Conservation (phyloP, 2,113 vertebrate species). For the Callipepla californica region DNA sequence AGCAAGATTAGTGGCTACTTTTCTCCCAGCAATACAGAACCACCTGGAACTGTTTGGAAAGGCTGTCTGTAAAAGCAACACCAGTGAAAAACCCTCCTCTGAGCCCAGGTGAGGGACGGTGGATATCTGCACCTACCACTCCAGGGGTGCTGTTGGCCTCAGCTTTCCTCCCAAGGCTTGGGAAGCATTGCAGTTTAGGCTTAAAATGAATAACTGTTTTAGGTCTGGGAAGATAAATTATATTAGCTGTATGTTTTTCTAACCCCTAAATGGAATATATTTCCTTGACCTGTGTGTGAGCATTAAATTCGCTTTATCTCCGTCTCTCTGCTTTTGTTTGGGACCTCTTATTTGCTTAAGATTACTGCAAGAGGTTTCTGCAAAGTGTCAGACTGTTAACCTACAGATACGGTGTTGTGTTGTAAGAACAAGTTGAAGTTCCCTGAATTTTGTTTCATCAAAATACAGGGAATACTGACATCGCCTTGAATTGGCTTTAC, state of each 20-base stretch:
- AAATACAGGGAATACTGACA: neutral
- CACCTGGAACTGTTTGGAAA: neutral
- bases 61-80: neutral
- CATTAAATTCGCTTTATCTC: neutral
- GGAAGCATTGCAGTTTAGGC: neutral
- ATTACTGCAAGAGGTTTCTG: neutral
- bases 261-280: neutral
- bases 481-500: neutral
- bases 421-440: neutral
- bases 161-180: too few species aligned
- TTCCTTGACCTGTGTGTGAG: neutral
- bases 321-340: neutral
- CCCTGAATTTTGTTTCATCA: neutral
- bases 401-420: neutral
- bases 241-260: neutral
- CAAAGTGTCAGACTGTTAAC: neutral
- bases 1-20: neutral
- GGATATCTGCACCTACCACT: neutral
- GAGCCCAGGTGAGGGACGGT: neutral
- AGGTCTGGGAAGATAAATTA: neutral
- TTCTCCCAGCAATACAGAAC: neutral
- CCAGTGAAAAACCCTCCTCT: too few species aligned
- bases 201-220: accelerated
- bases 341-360: neutral
- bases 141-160: neutral